A percentile compares a stretch with the other conserved stretches of the same genome.
Evolutionary conservation across 2,797 vertebrate species (phyloP).

Genomic region (Enteromius thamalakanensis): DNA sequence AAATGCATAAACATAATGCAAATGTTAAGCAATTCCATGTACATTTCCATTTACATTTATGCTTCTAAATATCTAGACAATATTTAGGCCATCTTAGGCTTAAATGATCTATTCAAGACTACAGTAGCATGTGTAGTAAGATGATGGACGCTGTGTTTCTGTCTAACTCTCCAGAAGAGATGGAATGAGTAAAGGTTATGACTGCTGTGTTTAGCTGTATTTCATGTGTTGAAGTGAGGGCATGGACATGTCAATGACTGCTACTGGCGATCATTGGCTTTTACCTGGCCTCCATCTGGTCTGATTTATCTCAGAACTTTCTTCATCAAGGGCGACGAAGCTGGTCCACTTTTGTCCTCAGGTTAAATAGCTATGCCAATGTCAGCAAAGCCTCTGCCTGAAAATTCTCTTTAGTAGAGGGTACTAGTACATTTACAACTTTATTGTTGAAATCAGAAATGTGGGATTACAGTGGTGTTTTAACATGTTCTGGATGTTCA

Average conservation of each 20-base stretch:
- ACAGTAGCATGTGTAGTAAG: neutral
- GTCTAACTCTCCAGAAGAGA: constrained; percentile 60
- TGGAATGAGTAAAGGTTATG: constrained; percentile 59
- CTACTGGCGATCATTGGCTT: constrained; percentile 69
- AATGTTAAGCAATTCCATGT: neutral
- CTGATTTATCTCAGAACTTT: constrained; percentile 74
- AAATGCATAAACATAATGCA: too few species aligned
- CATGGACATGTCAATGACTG: constrained; percentile 63
- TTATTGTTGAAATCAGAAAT: neutral
- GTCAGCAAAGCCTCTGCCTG: constrained; percentile 47
- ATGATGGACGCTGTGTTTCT: constrained; percentile 59
- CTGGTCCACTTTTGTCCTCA: constrained; percentile 44
- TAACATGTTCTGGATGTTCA: neutral
- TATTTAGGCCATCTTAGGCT: neutral
- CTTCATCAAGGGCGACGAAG: constrained; percentile 53
- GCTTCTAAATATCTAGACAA: neutral
- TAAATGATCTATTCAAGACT: neutral
- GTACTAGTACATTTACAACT: neutral
- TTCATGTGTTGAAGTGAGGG: constrained; percentile 38
- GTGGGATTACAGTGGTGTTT: neutral
- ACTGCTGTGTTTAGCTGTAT: constrained; percentile 36
- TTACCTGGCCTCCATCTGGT: constrained; percentile 70
- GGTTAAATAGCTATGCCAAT: constrained; percentile 45
- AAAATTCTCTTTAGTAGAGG: neutral
- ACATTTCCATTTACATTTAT: neutral